phyloP scores from a whole-genome alignment of 2,113 vertebrate genomes.

The Pterophyllum scalare region DNA sequence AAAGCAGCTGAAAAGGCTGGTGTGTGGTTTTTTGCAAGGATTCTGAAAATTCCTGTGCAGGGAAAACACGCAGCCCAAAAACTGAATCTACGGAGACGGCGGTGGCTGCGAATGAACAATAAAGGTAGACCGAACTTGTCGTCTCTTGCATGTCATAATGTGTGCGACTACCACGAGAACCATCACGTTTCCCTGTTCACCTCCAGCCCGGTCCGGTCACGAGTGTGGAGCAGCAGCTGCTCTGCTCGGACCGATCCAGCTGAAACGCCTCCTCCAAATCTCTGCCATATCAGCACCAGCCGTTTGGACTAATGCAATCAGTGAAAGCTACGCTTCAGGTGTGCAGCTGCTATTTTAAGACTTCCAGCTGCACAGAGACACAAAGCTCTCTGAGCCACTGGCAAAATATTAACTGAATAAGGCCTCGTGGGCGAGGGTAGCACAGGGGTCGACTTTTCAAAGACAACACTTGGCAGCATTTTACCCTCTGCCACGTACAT shows the following conservation, averaged over 20 bases:
- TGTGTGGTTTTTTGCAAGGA: background rate
- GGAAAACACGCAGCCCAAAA: background rate
- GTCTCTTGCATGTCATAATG: background rate
- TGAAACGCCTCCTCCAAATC: background rate
- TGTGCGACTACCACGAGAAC: background rate
- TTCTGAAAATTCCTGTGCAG: background rate
- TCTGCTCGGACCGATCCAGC: background rate
- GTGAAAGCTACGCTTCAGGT: constrained; percentile 29
- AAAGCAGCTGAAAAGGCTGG: background rate
- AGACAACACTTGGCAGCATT: constrained; percentile 37
- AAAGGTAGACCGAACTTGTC: background rate
- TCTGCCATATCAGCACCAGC: constrained; percentile 30
- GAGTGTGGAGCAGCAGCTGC: background rate
- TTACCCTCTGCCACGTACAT: constrained; percentile 33
- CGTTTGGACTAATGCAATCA: background rate
- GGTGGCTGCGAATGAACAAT: background rate
- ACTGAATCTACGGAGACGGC: background rate
- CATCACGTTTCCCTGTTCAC: background rate
- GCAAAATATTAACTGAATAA: constrained; percentile 44
- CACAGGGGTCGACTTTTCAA: constrained; percentile 44
- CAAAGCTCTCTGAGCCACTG: constrained; percentile 13
- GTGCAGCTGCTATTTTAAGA: constrained; percentile 1
- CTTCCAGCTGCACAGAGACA: constrained; percentile 41
- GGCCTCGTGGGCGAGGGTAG: constrained; percentile 32
- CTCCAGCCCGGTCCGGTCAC: background rate